Evolutionary conservation across 1,140 invertebrate species (phyloP).

Genomic region (Calosoma granatense): DNA sequence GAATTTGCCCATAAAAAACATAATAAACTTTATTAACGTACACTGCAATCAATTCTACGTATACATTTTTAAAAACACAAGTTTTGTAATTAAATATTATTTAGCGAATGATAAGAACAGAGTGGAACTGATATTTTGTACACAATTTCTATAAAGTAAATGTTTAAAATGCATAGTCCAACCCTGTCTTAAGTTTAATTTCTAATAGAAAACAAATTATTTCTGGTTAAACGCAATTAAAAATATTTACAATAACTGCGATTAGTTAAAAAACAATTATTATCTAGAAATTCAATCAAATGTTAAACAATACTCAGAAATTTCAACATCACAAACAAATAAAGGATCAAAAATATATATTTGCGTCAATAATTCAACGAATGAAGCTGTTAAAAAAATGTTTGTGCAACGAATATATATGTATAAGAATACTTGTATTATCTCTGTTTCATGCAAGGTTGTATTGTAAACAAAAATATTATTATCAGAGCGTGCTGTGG

Average conservation of each 20-base stretch:
- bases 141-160: too few relatives aligned
- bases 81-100: too few relatives aligned
- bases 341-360: not conserved
- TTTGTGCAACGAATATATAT: not conserved
- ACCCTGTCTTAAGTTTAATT: too few relatives aligned
- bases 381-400: not conserved
- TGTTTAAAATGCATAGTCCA: too few relatives aligned
- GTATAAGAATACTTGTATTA: not conserved
- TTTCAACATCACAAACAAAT: not conserved
- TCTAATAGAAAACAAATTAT: not conserved
- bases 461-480: too few relatives aligned
- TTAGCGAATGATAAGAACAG: too few relatives aligned
- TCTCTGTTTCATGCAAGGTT: too few relatives aligned
- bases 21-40: too few relatives aligned
- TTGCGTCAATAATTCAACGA: not conserved
- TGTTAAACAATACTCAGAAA: not conserved
- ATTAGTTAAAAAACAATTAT: not conserved
- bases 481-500: not conserved
- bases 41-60: too few relatives aligned
- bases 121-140: too few relatives aligned
- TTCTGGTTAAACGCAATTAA: not conserved
- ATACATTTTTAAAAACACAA: too few relatives aligned
- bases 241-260: not conserved
- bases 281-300: not conserved
- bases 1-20: too few relatives aligned